Evolutionary conservation across 2,113 vertebrate species (phyloP).

Genomic region (Varanus komodoensis): DNA sequence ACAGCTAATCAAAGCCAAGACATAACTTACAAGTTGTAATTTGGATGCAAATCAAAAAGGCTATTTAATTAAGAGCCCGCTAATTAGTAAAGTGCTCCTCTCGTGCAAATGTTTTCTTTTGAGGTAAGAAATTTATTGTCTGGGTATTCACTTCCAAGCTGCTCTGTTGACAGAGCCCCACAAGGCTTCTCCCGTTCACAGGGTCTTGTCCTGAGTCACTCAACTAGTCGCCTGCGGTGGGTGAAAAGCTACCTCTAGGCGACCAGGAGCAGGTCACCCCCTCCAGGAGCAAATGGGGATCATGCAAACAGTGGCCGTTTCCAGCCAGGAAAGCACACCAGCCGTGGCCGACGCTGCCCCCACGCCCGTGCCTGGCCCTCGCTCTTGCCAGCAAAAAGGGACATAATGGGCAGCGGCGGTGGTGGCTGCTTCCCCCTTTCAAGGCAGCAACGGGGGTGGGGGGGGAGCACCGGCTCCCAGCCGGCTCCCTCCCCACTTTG

Average conservation of each 20-base stretch:
- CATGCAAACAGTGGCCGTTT: neutral
- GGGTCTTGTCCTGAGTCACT: conserved; percentile 8
- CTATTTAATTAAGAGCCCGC: conserved; percentile 72
- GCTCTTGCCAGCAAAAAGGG: neutral
- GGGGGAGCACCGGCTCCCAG: neutral
- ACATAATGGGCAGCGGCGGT: neutral
- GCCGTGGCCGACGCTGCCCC: neutral
- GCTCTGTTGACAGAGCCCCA: conserved; percentile 51
- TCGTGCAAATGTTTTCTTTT: conserved; percentile 50
- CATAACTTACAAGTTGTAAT: conserved; percentile 55
- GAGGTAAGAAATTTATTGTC: conserved; percentile 60
- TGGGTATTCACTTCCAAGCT: conserved; percentile 50
- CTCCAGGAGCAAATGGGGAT: too few relatives aligned
- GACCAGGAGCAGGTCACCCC: neutral
- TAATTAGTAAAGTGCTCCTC: conserved; percentile 62
- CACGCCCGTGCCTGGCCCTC: neutral
- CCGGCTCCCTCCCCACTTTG: neutral
- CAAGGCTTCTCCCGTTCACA: conserved; percentile 23
- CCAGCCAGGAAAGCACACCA: neutral
- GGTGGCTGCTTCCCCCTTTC: too few relatives aligned
- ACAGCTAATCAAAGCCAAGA: conserved; percentile 66
- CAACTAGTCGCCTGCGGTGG: neutral
- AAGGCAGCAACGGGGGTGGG: neutral
- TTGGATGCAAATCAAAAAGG: conserved; percentile 75
- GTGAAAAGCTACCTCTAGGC: neutral